These are phyloP conservation scores for Phymorhynchus buccinoides DNA, from an alignment of 1,140 invertebrate genomes.

Conservation along the genomic window DNA sequence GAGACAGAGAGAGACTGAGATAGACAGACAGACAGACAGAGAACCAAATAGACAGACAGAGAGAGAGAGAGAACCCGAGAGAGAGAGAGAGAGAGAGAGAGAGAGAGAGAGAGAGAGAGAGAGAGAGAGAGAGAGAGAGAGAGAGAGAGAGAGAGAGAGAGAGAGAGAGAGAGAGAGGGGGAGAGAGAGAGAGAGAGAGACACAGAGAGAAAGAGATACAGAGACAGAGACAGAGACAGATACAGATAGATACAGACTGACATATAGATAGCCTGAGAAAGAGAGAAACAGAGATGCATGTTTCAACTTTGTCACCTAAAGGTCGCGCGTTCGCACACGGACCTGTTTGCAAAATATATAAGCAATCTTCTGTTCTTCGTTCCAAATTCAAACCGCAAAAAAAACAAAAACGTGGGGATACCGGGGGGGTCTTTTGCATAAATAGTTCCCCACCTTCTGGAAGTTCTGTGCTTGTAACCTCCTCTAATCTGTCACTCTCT, in stretches of 20 bases:
- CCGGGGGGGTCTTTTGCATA: too few relatives aligned
- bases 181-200: conserved; percentile 29
- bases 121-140: conserved; percentile 21
- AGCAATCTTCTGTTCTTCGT: background rate
- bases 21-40: background rate
- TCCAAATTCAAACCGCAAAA: too few relatives aligned
- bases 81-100: conserved; percentile 4
- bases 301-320: background rate
- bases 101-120: background rate
- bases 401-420: too few relatives aligned
- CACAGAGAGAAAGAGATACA: background rate
- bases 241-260: too few relatives aligned
- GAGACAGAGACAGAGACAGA: background rate
- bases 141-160: conserved; percentile 9
- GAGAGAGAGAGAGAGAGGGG: conserved; percentile 2
- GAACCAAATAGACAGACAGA: background rate
- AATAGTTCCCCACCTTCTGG: too few relatives aligned
- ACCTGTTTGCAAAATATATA: background rate
- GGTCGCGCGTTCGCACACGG: too few relatives aligned
- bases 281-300: background rate
- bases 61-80: background rate
- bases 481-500: too few relatives aligned
- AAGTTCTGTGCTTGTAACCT: too few relatives aligned
- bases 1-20: background rate
- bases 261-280: background rate